Evolutionary conservation across 2,888 invertebrate species (phyloP).

Genomic region (Seladonia tumulorum): DNA sequence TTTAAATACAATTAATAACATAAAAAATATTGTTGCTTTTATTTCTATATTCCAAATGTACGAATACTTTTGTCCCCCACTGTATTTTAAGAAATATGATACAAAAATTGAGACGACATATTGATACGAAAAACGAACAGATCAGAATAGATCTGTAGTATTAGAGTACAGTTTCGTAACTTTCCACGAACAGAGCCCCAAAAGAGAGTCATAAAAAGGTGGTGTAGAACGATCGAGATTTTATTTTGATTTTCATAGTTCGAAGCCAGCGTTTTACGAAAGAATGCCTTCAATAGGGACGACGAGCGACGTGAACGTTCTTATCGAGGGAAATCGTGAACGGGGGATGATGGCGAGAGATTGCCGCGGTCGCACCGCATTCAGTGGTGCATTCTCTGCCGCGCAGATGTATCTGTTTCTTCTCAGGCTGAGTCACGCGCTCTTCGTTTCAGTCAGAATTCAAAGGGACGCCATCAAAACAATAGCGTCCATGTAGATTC

Average conservation of each 20-base stretch:
- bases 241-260: background rate
- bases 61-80: too few relatives aligned
- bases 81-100: too few relatives aligned
- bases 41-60: too few relatives aligned
- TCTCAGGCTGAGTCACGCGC: conserved; percentile 51
- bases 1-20: too few relatives aligned
- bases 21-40: too few relatives aligned
- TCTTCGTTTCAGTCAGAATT: conserved; percentile 40
- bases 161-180: background rate
- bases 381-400: conserved; percentile 50
- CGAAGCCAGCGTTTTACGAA: background rate
- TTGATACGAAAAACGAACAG: too few relatives aligned
- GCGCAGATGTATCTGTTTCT: conserved; percentile 51
- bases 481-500: conserved; percentile 40
- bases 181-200: background rate
- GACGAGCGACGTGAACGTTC: conserved; percentile 36
- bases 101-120: too few relatives aligned
- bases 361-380: conserved; percentile 49
- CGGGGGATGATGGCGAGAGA: conserved; percentile 53
- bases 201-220: background rate
- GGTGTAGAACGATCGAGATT: background rate
- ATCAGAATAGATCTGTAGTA: background rate
- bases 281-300: conserved; percentile 5
- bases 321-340: conserved; percentile 56
- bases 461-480: conserved; percentile 31